Evolutionary conservation across 2,797 vertebrate genomes (phyloP).

Genomic region (Monodelphis domestica): DNA sequence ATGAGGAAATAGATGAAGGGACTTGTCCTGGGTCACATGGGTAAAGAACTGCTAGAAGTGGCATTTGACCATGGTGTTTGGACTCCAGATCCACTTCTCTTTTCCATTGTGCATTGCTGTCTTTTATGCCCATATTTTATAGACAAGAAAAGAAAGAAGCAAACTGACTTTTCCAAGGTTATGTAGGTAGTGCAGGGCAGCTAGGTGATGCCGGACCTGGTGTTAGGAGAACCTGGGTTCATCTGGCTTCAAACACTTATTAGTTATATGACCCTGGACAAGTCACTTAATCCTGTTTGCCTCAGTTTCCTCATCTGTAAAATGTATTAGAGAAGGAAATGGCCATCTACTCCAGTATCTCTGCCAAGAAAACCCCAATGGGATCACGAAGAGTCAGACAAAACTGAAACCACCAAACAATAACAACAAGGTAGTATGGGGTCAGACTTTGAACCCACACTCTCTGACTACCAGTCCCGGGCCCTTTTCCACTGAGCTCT

Average conservation of each 20-base stretch:
- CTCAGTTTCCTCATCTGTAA: background rate
- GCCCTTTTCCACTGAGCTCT: background rate
- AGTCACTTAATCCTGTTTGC: background rate
- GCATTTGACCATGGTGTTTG: background rate
- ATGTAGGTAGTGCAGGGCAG: background rate
- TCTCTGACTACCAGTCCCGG: background rate
- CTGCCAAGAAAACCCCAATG: background rate
- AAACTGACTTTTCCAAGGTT: background rate
- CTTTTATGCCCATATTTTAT: background rate
- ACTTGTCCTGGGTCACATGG: background rate
- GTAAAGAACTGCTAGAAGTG: background rate
- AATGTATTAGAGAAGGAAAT: background rate
- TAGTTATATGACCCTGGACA: background rate
- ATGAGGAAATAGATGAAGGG: no score
- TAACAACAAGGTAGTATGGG: background rate
- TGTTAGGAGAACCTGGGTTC: background rate
- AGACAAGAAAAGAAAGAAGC: background rate
- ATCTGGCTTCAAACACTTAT: background rate
- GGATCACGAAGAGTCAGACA: background rate
- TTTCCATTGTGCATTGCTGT: background rate
- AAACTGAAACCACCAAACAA: background rate
- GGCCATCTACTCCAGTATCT: background rate
- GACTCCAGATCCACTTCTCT: no score
- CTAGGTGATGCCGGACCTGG: no score
- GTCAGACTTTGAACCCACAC: background rate